A percentile compares a stretch with the other conserved stretches of the same genome.
These are phyloP conservation scores for Orchestes rusci DNA, from an alignment of 2,888 invertebrate genomes.

Conservation along the genomic window DNA sequence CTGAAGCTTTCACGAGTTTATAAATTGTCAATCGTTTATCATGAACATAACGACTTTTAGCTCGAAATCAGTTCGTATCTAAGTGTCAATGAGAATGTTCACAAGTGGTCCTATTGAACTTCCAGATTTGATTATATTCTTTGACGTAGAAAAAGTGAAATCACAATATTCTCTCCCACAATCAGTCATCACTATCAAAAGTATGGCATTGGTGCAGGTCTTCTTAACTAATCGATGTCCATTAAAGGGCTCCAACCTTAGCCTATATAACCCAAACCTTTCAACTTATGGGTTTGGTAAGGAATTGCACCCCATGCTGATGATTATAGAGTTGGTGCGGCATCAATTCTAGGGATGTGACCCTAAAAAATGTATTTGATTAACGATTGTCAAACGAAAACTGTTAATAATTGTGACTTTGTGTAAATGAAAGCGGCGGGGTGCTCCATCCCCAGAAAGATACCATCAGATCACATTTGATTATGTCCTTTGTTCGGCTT, in stretches of 20 bases:
- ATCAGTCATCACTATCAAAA: too few species aligned
- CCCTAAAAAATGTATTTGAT: slow-evolving; percentile 34
- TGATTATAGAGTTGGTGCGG: slow-evolving; percentile 16
- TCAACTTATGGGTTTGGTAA: too few species aligned
- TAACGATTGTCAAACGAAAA: slow-evolving; percentile 32
- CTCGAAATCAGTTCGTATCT: too few species aligned
- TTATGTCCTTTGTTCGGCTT: slow-evolving; percentile 9
- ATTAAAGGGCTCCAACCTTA: slow-evolving; percentile 9
- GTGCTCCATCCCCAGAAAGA: slow-evolving; percentile 11
- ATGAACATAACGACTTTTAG: too few species aligned
- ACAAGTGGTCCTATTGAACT: too few species aligned
- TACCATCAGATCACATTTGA: slow-evolving; percentile 13
- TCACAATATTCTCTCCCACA: too few species aligned
- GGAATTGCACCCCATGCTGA: slow-evolving; percentile 16
- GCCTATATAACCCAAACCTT: too few species aligned
- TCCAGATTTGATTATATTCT: too few species aligned
- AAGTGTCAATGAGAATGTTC: too few species aligned
- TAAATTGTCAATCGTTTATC: too few species aligned
- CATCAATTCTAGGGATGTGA: slow-evolving; percentile 30
- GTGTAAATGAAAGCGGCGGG: slow-evolving; percentile 21
- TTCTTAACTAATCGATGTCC: slow-evolving; percentile 1
- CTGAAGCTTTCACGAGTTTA: too few species aligned
- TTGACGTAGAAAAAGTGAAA: too few species aligned
- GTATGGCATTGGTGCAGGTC: slow-evolving; percentile 10
- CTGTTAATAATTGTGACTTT: slow-evolving; percentile 23